Evolutionary conservation across 2,797 vertebrate genomes (phyloP), one percentile per base, ranked within the genome.

Genomic region (Acanthurus lineatus): DNA sequence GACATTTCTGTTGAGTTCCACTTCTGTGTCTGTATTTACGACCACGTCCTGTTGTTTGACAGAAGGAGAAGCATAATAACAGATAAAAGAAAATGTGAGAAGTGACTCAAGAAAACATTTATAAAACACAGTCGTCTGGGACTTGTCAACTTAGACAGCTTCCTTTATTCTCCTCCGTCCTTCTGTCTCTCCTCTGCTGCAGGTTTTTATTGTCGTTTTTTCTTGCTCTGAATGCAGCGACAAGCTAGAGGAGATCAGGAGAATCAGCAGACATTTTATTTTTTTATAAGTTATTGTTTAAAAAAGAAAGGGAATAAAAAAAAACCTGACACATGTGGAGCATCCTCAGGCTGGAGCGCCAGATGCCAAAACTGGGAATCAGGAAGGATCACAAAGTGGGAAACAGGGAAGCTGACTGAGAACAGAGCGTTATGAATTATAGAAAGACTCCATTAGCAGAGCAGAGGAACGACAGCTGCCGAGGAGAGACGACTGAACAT

Each of bases 401-500:
- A 77, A 67, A 71, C 19, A 12, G 73, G 79, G 28, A 56, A 69
- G 66, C 49, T 20, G 65, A 69, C 76, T n/a, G 69, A 76, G 45
- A 16, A 69, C 57, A 83, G 66, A 84, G 68, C 51, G 3, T 70
- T 60, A 89, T 92, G 90, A 92, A 91, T 91, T 89, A 90, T 92
- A 79, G 75, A 92, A 76, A 4, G 68, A 82, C 56, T 87, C 76
- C 85, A 90, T 88, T 82, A 83, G 62, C n/a, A 17, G 76, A 61
- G 71, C 57, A n/a, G 76, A 80, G 65, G 49, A 61, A 40, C 22
- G 20, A 35, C 70, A 61, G 52, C 67, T 70, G 58, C 53, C 75
- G 78, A 35, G 20, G 42, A 45, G 73, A 28, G 44, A 47, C 19
- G 54, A 38, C 0, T 9, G 28, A 35, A 15, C 1, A 57, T 22